Base-by-base conservation (phyloP, 2,888 invertebrate genomes). In the Epinotia brunnichana region DNA sequence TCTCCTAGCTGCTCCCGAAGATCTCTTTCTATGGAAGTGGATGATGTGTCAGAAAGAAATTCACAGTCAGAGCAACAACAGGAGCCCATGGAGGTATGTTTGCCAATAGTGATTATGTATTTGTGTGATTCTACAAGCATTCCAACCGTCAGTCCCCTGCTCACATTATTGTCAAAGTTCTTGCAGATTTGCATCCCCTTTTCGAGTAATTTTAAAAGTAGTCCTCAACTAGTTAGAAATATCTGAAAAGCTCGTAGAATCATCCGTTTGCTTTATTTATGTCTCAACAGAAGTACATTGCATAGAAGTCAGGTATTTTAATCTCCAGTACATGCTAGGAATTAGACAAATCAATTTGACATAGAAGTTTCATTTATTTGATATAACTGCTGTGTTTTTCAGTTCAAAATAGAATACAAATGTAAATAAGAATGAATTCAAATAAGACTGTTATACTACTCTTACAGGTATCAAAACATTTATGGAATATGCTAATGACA, bases 1-100 rank as follows among this genome's bases (percentile, higher is more conserved):
- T 92, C 92, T n/a, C 92, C 92, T 2, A 92, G 92, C 78, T 93
- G 92, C 76, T 93, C 92, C 51, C 81, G 92, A 63, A 87, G 92
- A 63, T 93, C 92, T 56, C 83, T 92, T 7, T 93, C 92, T 3
- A 93, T 93, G 92, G 92, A 93, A 79, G 92, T 93, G 44, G 92
- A 93, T 87, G 92, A 93, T 82, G 83, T 86, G 39, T 90, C 92
- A 76, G 92, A 93, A 73, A 87, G 90, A 78, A 91, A 88, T 82
- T 91, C 90, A 77, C 92, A 92, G 75, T 89, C 86, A 57, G 92
- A 92, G 77, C 85, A 83, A 72, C 89, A 87, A 72, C 87, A 87
- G 74, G 92, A 93, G 80, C 86, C 92, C 74, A 93, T 93, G 92
- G 92, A 93, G 87, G 92, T 92, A 76, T 80, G 86, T 83, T n/a